Percentiles rank a stretch among this genome's conserved stretches.
phyloP scores from a whole-genome alignment of 2,797 vertebrate genomes.

The Aselliscus stoliczkanus region DNA sequence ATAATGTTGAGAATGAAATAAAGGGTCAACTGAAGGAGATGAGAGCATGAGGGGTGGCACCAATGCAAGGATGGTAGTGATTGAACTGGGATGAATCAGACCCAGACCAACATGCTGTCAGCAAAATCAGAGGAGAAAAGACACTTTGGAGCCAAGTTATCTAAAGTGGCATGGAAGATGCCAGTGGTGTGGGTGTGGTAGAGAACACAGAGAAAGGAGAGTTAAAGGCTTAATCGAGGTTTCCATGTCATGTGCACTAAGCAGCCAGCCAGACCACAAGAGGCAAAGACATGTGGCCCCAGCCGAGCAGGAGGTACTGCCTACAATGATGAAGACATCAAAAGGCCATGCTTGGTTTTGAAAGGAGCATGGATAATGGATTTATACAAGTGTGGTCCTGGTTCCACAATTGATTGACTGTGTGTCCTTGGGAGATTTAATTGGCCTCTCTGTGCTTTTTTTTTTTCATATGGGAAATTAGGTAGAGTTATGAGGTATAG shows the following conservation, averaged over 20 bases:
- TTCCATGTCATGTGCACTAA: background rate
- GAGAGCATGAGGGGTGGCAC: background rate
- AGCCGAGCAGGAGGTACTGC: background rate
- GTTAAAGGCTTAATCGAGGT: background rate
- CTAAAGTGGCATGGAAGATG: background rate
- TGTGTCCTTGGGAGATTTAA: background rate
- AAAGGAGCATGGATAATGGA: background rate
- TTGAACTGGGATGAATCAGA: background rate
- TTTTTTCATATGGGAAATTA: background rate
- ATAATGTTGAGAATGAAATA: background rate
- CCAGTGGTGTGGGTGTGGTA: background rate
- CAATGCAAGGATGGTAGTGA: background rate
- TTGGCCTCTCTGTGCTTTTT: background rate
- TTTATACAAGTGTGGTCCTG: background rate
- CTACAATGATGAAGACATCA: background rate
- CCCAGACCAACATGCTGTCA: background rate
- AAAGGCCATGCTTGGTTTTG: background rate
- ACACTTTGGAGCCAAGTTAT: background rate
- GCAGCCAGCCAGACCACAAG: constrained; percentile 14
- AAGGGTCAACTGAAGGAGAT: background rate
- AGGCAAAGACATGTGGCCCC: background rate
- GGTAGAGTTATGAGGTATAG: background rate
- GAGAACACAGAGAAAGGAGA: background rate
- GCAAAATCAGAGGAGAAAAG: background rate
- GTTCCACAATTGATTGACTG: background rate